Evolutionary conservation across 2,888 invertebrate species (phyloP), one percentile per base, ranked within the genome.

Genomic region (Drosophila paramelanica): DNA sequence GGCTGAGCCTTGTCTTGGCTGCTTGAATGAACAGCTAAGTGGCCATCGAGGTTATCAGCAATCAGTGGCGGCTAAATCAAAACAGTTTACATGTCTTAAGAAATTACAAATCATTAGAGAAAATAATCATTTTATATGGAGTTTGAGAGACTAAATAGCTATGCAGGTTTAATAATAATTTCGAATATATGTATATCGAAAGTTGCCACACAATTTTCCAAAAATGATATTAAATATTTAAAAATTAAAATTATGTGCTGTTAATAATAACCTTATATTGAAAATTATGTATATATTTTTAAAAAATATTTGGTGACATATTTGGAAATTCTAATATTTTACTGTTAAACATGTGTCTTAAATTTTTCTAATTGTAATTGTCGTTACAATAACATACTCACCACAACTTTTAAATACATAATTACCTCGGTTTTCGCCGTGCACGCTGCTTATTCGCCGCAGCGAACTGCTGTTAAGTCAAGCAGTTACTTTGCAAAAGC

Each of bases 401-500:
- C 52, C 70, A 43, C 39, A 2, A 17, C 13, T 51, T n/a, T 57
- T 38, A 14, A 51, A 39, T 14, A 5, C 3, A n/a, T n/a, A 52
- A 8, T 55, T 5, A 43, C 23, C 60, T 23, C 11, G 1, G 2
- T 23, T 23, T 3, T 17, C 38, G 38, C 62, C 45, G 43, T 6
- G 46, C 67, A 27, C 27, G 11, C 13, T 10, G 1, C 11, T n/a
- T 4, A 14, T 13, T 38, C 20, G 36, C 49, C 20, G 13, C 36
- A 10, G 17, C 51, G 6, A 23, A 14, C 20, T 13, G 23, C 45
- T 50, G 73, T 25, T 31, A 38, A 49, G 49, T 17, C 33, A 36
- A 53, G n/a, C 42, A 10, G 45, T 39, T 14, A 20, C n/a, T 11
- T 31, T 25, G 23, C 23, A 20, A 50, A 20, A 10, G 14, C 0